phyloP scores from a whole-genome alignment of 2,888 invertebrate genomes.

The Trachelus troglodyta region DNA sequence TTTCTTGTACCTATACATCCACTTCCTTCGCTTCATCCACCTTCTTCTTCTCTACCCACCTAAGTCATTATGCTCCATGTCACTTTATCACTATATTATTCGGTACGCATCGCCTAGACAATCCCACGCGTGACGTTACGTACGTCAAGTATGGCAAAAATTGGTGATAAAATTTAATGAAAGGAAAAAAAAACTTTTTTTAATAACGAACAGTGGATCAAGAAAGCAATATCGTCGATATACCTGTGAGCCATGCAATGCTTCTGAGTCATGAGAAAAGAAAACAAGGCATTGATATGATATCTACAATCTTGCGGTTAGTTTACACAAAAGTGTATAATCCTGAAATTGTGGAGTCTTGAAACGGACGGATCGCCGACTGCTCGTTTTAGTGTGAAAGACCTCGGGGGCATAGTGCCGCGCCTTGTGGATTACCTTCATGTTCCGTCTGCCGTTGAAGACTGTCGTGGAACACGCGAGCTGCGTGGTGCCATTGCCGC shows the following conservation, averaged over 20 bases:
- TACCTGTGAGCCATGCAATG: background rate
- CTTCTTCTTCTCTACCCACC: background rate
- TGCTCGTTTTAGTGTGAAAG: background rate
- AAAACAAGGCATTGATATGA: background rate
- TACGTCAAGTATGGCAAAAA: background rate
- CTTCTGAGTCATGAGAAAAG: background rate
- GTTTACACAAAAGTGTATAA: background rate
- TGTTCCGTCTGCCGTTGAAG: constrained; percentile 24
- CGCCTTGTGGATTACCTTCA: background rate
- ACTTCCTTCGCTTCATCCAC: background rate
- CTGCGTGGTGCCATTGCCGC: constrained; percentile 5
- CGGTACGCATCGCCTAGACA: background rate
- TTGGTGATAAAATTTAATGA: background rate
- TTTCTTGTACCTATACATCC: background rate
- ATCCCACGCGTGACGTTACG: background rate
- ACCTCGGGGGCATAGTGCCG: background rate
- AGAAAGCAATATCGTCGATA: background rate
- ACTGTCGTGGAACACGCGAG: constrained; percentile 35
- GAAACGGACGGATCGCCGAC: background rate
- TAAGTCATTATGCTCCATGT: background rate
- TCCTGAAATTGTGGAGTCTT: background rate
- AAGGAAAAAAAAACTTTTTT: background rate
- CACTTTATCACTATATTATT: background rate
- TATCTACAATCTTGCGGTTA: background rate
- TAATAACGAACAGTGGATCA: background rate